Evolutionary conservation across 2,888 invertebrate genomes (phyloP), one percentile per base, ranked within the genome.

Genomic region (Lasioglossum figueresi): DNA sequence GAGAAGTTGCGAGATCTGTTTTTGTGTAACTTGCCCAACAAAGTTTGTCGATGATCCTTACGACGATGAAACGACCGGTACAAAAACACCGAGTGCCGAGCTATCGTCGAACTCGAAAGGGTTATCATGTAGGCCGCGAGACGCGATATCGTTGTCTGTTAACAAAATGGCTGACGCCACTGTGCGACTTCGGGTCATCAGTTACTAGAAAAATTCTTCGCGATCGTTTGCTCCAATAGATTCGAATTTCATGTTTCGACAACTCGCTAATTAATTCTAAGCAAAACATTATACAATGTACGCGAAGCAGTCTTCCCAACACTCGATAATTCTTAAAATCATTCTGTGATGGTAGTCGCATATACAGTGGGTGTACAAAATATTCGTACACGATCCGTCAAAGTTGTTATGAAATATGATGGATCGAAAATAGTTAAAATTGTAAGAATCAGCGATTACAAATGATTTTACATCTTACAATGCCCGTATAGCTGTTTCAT

Each of bases 61-160:
- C 27, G 1, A 45, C 34, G 68, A 56, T 6, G 59, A 37, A n/a
- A 70, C 56, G 40, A 16, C 6, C 45, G 34, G 14, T 48, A 56
- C 19, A 16, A 72, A 72, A 71, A 80, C 80, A 71, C 68, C 34
- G 52, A 74, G 79, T 71, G 79, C 12, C 31, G 48, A 74, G 80
- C 77, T 83, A 80, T 84, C 84, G 72, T 76, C 40, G 76, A 73
- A 76, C 72, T 84, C 77, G 70, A 63, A 71, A 56, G 91, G 93
- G 94, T 93, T 94, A 94, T 94, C 94, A 92, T 91, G 86, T 92
- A 93, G 93, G 93, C 91, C 92, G 88, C 83, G 79, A 90, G 92
- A 93, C 93, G 92, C 93, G 93, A 92, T 92, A 93, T 93, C 92
- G 84, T 85, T 76, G 86, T 84, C 76, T 82, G 89, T 91, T 90